A percentile compares a stretch with the other conserved stretches of the same genome.
Evolutionary conservation across 2,888 invertebrate genomes (phyloP).

Genomic region (Lepidochitona cinerea): DNA sequence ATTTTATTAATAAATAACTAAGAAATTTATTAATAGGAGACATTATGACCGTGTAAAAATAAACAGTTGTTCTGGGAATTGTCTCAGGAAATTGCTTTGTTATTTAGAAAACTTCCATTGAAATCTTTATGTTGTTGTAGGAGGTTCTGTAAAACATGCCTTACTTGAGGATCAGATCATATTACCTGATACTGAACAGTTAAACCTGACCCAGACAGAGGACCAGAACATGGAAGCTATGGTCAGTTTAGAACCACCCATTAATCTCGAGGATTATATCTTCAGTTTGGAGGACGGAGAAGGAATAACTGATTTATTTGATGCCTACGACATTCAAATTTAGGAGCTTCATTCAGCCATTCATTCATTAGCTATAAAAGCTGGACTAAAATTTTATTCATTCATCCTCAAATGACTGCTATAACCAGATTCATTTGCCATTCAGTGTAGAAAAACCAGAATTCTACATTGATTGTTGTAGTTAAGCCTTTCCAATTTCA

Average conservation of each 20-base stretch:
- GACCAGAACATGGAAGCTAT: slow-evolving; percentile 78
- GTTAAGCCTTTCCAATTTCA: too few species aligned
- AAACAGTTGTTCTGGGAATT: too few species aligned
- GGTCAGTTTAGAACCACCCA: slow-evolving; percentile 81
- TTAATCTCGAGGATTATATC: slow-evolving; percentile 69
- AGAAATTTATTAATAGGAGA: too few species aligned
- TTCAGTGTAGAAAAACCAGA: too few species aligned
- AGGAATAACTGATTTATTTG: slow-evolving; percentile 70
- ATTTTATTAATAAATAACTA: too few species aligned
- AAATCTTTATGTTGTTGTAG: background rate
- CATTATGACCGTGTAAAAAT: too few species aligned
- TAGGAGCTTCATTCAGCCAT: background rate
- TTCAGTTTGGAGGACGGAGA: slow-evolving; percentile 67
- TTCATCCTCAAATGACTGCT: too few species aligned
- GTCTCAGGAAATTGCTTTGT: too few species aligned
- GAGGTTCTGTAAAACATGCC: slow-evolving; percentile 71
- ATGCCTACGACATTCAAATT: slow-evolving; percentile 51
- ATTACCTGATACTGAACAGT: slow-evolving; percentile 78
- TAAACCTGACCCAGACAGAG: slow-evolving; percentile 81
- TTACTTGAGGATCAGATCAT: slow-evolving; percentile 85
- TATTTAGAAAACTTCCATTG: too few species aligned
- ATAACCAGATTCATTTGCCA: too few species aligned
- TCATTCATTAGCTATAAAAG: background rate
- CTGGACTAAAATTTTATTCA: too few species aligned
- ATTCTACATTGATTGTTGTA: too few species aligned